phyloP scores from a whole-genome alignment of 2,888 invertebrate genomes.

The Hanleya hanleyi region DNA sequence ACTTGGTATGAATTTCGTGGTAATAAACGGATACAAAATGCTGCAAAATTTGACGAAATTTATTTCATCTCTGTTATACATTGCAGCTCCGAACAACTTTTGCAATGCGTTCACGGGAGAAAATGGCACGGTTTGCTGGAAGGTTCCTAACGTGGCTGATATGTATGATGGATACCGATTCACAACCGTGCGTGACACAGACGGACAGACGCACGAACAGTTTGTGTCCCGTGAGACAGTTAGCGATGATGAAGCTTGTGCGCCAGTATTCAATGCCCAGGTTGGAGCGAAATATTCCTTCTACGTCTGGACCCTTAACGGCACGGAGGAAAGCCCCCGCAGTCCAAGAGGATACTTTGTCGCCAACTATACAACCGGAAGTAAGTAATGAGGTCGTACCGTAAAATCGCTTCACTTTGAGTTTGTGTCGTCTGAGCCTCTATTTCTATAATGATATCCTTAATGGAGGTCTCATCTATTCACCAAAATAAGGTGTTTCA shows the following conservation, averaged over 20 bases:
- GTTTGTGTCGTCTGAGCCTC: no score
- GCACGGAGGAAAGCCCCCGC: not conserved
- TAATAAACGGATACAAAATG: no score
- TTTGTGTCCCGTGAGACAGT: not conserved
- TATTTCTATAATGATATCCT: no score
- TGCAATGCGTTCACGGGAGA: not conserved
- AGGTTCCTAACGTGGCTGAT: not conserved
- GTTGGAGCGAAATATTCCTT: not conserved
- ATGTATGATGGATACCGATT: not conserved
- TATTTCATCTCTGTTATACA: no score
- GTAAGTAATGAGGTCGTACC: no score
- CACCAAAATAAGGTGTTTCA: no score
- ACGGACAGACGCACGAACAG: no score
- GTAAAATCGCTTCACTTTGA: no score
- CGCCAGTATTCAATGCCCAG: not conserved
- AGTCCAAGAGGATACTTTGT: not conserved
- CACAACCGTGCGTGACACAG: not conserved
- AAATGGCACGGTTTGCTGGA: constrained; percentile 1
- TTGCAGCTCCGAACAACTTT: not conserved
- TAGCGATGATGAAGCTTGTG: not conserved
- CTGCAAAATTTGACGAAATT: no score
- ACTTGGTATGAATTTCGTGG: no score
- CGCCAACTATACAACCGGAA: not conserved
- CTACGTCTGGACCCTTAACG: not conserved
- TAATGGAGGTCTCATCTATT: no score